Percentiles rank a stretch among this genome's conserved stretches.
Evolutionary conservation across 2,113 vertebrate species (phyloP).

Genomic region (Stegastes partitus): DNA sequence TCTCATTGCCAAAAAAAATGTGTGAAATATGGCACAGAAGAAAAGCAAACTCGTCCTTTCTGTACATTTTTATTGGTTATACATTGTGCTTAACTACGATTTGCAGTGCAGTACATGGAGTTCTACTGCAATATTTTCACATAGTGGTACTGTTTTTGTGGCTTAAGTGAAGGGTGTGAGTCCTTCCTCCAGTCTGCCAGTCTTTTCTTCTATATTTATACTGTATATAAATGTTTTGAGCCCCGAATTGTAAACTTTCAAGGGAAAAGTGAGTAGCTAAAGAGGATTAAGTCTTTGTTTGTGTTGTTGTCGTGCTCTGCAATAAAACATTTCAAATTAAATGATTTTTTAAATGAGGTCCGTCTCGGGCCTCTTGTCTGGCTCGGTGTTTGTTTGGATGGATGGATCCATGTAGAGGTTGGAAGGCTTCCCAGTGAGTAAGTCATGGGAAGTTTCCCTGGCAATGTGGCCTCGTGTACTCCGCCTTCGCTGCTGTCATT

Average conservation of each 20-base stretch:
- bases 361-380: slow-evolving; percentile 4
- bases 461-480: slow-evolving; percentile 17
- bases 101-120: no score
- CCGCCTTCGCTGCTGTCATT: slow-evolving; percentile 20
- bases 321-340: no score
- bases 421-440: slow-evolving; percentile 60
- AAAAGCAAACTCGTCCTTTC: no score
- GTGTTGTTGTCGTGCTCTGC: not conserved
- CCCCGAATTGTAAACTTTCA: no score
- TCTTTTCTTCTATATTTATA: not conserved
- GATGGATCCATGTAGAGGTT: slow-evolving; percentile 49
- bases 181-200: no score
- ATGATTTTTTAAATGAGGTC: not conserved
- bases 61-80: no score
- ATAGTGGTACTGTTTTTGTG: no score
- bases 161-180: no score
- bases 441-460: slow-evolving; percentile 63
- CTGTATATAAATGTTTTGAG: not conserved
- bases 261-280: not conserved
- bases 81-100: no score
- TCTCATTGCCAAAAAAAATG: no score
- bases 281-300: not conserved
- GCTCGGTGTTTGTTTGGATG: slow-evolving; percentile 42
- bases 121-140: no score
- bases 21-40: no score